Conservation (phyloP, 2,113 vertebrate species). For the Henicopernis longicauda region DNA sequence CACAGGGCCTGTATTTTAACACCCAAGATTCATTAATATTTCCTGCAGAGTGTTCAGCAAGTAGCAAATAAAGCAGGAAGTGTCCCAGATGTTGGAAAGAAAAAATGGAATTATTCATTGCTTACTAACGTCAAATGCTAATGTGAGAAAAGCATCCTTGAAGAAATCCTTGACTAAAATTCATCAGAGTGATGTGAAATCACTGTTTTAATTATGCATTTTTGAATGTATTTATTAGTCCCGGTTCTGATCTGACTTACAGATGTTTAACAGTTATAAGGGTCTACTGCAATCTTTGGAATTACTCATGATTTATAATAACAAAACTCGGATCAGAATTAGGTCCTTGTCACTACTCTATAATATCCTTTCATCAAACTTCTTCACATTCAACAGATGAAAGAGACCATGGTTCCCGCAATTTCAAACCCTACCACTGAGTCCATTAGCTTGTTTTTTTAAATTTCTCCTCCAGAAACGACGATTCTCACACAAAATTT, state of each 20-base stretch:
- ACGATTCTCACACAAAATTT: neutral
- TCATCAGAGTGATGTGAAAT: constrained; percentile 68
- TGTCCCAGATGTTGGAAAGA: constrained; percentile 68
- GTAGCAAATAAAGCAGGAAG: constrained; percentile 65
- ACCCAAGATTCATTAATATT: constrained; percentile 60
- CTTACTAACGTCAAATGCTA: constrained; percentile 72
- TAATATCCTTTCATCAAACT: constrained; percentile 37
- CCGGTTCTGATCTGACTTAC: constrained; percentile 53
- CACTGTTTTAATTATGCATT: constrained; percentile 64
- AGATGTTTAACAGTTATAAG: constrained; percentile 52
- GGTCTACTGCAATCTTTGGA: constrained; percentile 14
- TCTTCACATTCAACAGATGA: constrained; percentile 47
- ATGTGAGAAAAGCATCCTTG: constrained; percentile 69
- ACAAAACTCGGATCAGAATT: constrained; percentile 46
- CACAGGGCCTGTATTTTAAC: neutral
- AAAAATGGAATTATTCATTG: constrained; percentile 74
- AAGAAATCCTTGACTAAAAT: constrained; percentile 71
- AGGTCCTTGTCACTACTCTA: constrained; percentile 37
- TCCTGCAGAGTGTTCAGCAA: constrained; percentile 47
- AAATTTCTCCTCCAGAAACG: neutral
- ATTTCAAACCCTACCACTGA: neutral
- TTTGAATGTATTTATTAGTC: constrained; percentile 65
- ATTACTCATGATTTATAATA: constrained; percentile 51
- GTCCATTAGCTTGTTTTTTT: neutral
- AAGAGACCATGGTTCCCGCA: neutral